Percentiles rank a stretch among this genome's conserved stretches.
Evolutionary conservation across 37 sponge, comb jelly and placozoan genomes (phyloP).

Genomic region (Haliclona indistincta): DNA sequence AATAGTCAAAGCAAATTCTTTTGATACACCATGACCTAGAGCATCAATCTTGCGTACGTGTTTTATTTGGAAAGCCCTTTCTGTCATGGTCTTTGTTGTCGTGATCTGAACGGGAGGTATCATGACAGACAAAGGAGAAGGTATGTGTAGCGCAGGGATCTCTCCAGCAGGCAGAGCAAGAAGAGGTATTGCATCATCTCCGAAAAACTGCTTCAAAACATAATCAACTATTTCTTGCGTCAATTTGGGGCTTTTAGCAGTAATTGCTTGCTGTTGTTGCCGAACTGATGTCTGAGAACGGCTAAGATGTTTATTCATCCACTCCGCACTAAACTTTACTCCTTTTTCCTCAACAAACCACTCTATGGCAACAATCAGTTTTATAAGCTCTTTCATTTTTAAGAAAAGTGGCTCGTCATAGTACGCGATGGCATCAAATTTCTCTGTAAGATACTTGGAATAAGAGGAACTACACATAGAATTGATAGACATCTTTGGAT

Average conservation of each 20-base stretch:
- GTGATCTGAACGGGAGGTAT: too few species aligned
- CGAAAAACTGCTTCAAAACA: too few species aligned
- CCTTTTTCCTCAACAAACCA: slow-evolving; percentile 38
- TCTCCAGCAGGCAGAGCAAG: too few species aligned
- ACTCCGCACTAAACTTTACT: slow-evolving; percentile 18
- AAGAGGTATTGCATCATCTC: too few species aligned
- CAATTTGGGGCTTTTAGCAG: not conserved
- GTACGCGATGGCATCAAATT: slow-evolving; percentile 24
- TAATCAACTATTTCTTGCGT: not conserved
- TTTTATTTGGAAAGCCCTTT: too few species aligned
- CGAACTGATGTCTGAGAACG: not conserved
- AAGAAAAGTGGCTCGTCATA: slow-evolving; percentile 56
- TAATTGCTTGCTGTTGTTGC: too few species aligned
- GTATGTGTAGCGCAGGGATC: too few species aligned
- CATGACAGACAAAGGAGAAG: too few species aligned
- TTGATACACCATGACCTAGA: too few species aligned
- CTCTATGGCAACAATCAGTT: slow-evolving; percentile 30
- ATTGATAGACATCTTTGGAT: slow-evolving; percentile 42
- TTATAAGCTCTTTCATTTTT: slow-evolving; percentile 35
- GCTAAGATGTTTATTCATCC: slow-evolving; percentile 29
- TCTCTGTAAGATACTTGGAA: slow-evolving; percentile 29
- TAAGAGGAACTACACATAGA: not conserved
- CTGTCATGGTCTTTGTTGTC: too few species aligned
- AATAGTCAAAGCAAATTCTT: too few species aligned
- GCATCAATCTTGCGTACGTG: too few species aligned